Evolutionary conservation across 2,888 invertebrate genomes (phyloP), one percentile per base, ranked within the genome.

Genomic region (Metopia argyrocephala): DNA sequence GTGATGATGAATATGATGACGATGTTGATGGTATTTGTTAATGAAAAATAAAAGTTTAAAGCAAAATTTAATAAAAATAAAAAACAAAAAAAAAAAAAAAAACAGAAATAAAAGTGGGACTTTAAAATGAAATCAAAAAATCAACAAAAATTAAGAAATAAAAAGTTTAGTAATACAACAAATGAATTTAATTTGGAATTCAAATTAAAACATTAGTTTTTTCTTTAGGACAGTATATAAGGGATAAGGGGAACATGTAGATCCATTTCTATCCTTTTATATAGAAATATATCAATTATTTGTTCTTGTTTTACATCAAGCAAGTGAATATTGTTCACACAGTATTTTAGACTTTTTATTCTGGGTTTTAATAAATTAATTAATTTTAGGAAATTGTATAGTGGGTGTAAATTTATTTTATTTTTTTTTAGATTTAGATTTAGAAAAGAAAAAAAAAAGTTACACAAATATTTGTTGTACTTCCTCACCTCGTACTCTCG

Each of bases 401-500:
- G 54, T 31, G 21, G 66, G 66, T 78, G 52, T 48, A 20, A 76
- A 52, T 59, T 70, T 65, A n/a, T 9, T 38, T 31, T 31, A 12
- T 38, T 38, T 56, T 78, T 82, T 62, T 70, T 50, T 74, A 12
- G 38, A 38, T 38, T 12, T 15, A 38, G 38, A 38, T 12, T 38
- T 12, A 5, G 6, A 25, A 59, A 12, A 48, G 31, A 57, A 70
- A 68, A 70, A 57, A 31, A 66, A 27, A 28, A 12, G 21, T 65
- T 38, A 46, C 59, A 71, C 20, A 75, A 78, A 28, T 66, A 70
- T 73, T 69, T 59, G 28, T 83, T 82, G 50, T 52, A 52, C 78
- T 75, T 76, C 87, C 87, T 87, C 88, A 88, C 88, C 88, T 88
- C 88, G 85, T 85, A 88, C 89, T 87, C 88, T 87, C 84, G 88